These are phyloP conservation scores for Forficula auricularia DNA, from an alignment of 1,140 invertebrate genomes.

Conservation along the genomic window DNA sequence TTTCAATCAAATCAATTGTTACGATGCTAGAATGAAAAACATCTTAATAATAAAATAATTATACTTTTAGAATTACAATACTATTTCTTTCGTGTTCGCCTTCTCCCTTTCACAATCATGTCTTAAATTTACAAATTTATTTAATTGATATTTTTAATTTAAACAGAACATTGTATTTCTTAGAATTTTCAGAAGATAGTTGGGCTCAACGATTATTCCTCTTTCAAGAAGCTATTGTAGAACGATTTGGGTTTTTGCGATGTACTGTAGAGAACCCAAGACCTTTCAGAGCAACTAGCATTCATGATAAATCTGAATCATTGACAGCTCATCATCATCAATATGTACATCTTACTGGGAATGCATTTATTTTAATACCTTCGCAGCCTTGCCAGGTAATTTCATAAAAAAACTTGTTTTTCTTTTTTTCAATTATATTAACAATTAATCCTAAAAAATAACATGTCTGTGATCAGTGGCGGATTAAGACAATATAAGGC, in stretches of 20 bases:
- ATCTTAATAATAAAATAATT: too few relatives aligned
- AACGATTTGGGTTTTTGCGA: slow-evolving; percentile 70
- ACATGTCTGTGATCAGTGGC: too few relatives aligned
- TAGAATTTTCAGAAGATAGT: slow-evolving; percentile 62
- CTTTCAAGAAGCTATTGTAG: slow-evolving; percentile 68
- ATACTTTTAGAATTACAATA: too few relatives aligned
- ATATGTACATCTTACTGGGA: slow-evolving; percentile 83
- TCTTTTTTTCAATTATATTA: too few relatives aligned
- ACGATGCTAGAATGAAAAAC: too few relatives aligned
- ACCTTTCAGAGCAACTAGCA: slow-evolving; percentile 1
- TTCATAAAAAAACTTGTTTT: too few relatives aligned
- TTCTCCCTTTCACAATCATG: too few relatives aligned
- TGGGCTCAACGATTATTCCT: slow-evolving; percentile 54
- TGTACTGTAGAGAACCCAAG: slow-evolving; percentile 42
- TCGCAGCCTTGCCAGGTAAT: slow-evolving; percentile 17
- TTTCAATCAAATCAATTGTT: too few relatives aligned
- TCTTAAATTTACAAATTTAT: too few relatives aligned
- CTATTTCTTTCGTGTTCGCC: too few relatives aligned
- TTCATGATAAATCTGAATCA: slow-evolving; percentile 21
- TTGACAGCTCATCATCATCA: slow-evolving; percentile 34
- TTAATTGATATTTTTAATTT: neutral
- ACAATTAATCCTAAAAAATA: too few relatives aligned
- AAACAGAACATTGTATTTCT: slow-evolving; percentile 13
- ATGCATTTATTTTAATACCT: slow-evolving; percentile 82
- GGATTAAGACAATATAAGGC: too few relatives aligned